Base-by-base conservation (phyloP, 2,797 vertebrate genomes). In the Melanotaenia trifasciata region DNA sequence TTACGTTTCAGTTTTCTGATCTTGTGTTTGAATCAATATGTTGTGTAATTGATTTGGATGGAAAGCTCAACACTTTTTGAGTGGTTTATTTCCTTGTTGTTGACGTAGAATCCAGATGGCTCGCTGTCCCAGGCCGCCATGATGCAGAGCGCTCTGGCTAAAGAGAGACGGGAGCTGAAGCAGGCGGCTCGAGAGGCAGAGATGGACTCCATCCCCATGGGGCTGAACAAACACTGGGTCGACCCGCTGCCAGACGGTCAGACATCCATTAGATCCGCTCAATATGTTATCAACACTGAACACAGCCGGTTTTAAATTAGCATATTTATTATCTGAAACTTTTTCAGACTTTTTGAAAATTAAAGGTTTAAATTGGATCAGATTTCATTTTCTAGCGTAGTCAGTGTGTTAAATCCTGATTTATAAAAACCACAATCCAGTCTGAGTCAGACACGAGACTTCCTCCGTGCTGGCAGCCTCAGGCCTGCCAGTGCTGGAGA, bases 191-290 rank as follows among this genome's bases (percentile, higher is more conserved):
- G 98, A 1, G 98, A 99, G 87, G 98, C 98, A 0, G 98, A 99
- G 91, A 99, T 99, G 98, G 98, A 99, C 90, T 99, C 97, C 54
- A 99, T 99, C 82, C 98, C 98, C 62, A 99, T 97, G 97, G 98
- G 97, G 22, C 96, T 99, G 84, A 98, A 99, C 87, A 99, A 99
- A 58, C 97, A 99, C 91, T 99, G 98, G 98, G 97, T 99, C 20
- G 98, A 99, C 92, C 98, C 98, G 14, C 94, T 99, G 75, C 98
- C 98, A 78, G 98, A 99, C 53, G 96, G 98, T 99, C 87, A 61
- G 94, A 11, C 61, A 76, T 38, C 13, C 43, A 43, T 63, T 71
- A 16, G 38, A 59, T 30, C 22, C 54, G 28, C 38, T 70, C 9
- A 0, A 71, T 58, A n/a, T 66, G 45, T 57, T 0, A 30, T 7